These are phyloP conservation scores for Carcina quercana DNA, from an alignment of 2,888 invertebrate genomes.

Conservation along the genomic window DNA sequence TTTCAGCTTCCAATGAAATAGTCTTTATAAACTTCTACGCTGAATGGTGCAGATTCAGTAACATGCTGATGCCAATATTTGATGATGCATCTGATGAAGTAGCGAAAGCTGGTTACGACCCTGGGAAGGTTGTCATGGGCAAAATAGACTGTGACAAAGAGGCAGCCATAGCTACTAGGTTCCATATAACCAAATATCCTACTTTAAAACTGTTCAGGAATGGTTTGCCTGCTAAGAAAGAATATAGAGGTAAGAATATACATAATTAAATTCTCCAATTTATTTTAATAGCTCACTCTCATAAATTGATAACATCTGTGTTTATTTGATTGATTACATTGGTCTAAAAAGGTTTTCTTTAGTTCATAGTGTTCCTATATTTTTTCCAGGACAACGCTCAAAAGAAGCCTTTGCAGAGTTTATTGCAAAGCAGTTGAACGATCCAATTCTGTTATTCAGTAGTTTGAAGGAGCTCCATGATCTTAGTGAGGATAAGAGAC, in stretches of 20 bases:
- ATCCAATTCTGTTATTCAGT: constrained; percentile 87
- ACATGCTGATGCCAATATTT: constrained; percentile 96
- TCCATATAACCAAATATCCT: constrained; percentile 98
- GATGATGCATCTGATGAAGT: constrained; percentile 96
- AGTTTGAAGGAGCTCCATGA: constrained; percentile 81
- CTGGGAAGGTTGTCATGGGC: constrained; percentile 92
- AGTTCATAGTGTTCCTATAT: too few species aligned
- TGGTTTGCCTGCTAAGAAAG: constrained; percentile 91
- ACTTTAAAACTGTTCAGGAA: constrained; percentile 96
- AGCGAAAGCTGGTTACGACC: constrained; percentile 82
- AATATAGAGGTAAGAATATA: constrained; percentile 84
- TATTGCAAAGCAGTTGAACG: constrained; percentile 90
- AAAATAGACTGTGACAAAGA: constrained; percentile 98
- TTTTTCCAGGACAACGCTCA: constrained; percentile 80
- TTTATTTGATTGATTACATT: too few species aligned
- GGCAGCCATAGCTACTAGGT: constrained; percentile 88
- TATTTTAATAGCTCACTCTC: too few species aligned
- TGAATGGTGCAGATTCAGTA: constrained; percentile 99
- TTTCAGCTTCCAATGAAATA: constrained; percentile 95
- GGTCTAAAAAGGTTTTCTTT: too few species aligned
- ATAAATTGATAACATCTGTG: too few species aligned
- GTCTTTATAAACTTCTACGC: constrained; percentile 99
- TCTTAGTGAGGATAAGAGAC: constrained; percentile 86
- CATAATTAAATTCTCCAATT: too few species aligned
- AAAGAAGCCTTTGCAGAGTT: constrained; percentile 92